phyloP scores from a whole-genome alignment of 2,888 invertebrate species.

The Poecilus cupreus region DNA sequence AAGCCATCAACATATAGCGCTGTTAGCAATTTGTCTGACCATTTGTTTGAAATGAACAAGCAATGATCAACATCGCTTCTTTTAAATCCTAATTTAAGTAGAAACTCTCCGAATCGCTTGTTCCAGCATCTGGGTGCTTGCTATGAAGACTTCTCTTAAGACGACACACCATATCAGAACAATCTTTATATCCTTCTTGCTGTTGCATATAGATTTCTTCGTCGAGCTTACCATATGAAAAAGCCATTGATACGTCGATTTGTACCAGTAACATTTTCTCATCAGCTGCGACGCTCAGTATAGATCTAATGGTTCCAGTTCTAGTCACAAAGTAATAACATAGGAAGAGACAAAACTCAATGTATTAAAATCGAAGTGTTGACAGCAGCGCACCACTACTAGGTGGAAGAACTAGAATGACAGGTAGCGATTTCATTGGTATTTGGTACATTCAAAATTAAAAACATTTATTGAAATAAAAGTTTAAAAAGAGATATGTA shows the following conservation, averaged over 20 bases:
- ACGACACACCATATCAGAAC: constrained; percentile 65
- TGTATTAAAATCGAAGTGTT: no score
- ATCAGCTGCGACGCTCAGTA: constrained; percentile 59
- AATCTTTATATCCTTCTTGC: constrained; percentile 67
- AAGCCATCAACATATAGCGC: no score
- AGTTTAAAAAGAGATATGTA: no score
- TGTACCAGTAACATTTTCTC: constrained; percentile 7
- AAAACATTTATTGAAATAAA: no score
- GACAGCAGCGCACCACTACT: no score
- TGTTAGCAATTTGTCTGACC: constrained; percentile 62
- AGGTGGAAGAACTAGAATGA: no score
- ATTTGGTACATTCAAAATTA: no score
- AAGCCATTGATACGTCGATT: constrained; percentile 21
- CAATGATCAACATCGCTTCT: constrained; percentile 63
- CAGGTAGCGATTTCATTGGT: no score
- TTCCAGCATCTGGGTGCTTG: constrained; percentile 69
- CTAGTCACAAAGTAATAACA: no score
- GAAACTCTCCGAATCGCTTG: constrained; percentile 64
- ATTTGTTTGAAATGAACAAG: no score
- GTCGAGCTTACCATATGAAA: constrained; percentile 15
- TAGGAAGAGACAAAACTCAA: no score
- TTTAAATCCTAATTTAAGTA: constrained; percentile 64
- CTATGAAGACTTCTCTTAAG: constrained; percentile 67
- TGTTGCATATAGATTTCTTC: constrained; percentile 66
- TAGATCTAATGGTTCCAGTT: constrained; percentile 43